A percentile compares a stretch with the other conserved stretches of the same genome.
These are phyloP conservation scores for Laodelphax striatellus DNA, from an alignment of 1,140 invertebrate genomes.

Conservation along the genomic window DNA sequence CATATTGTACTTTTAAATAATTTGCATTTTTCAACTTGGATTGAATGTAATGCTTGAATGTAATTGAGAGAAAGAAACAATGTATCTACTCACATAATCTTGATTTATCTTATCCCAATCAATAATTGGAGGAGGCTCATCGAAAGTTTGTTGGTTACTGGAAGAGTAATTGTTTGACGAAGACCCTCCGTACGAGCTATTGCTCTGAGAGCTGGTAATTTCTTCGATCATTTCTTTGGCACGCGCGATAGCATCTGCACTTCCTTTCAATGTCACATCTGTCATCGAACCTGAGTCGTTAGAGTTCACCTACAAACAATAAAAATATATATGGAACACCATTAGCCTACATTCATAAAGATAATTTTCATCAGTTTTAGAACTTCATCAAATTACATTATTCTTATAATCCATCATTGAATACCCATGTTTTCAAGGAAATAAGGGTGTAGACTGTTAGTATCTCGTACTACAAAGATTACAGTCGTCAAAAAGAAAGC, in stretches of 20 bases:
- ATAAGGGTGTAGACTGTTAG: not conserved
- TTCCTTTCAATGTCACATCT: conserved; percentile 30
- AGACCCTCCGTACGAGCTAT: not conserved
- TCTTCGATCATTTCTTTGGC: conserved; percentile 41
- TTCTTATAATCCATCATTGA: not conserved
- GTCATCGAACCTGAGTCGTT: not conserved
- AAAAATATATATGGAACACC: not conserved
- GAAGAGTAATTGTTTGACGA: not conserved
- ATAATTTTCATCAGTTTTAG: not conserved
- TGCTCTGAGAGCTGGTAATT: conserved; percentile 20
- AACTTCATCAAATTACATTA: too few species aligned
- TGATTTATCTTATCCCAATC: conserved; percentile 31
- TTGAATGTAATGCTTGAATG: too few species aligned
- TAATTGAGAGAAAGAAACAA: too few species aligned
- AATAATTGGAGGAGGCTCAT: conserved; percentile 20
- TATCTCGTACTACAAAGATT: not conserved
- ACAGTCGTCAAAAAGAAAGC: not conserved
- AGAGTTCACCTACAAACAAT: not conserved
- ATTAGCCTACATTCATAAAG: not conserved
- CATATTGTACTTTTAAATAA: too few species aligned
- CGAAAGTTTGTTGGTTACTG: not conserved
- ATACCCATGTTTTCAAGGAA: not conserved
- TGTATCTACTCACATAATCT: conserved; percentile 28
- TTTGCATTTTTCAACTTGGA: too few species aligned
- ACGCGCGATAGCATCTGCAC: conserved; percentile 35